Evolutionary conservation across 2,797 vertebrate genomes (phyloP).

Genomic region (Chanos chanos): DNA sequence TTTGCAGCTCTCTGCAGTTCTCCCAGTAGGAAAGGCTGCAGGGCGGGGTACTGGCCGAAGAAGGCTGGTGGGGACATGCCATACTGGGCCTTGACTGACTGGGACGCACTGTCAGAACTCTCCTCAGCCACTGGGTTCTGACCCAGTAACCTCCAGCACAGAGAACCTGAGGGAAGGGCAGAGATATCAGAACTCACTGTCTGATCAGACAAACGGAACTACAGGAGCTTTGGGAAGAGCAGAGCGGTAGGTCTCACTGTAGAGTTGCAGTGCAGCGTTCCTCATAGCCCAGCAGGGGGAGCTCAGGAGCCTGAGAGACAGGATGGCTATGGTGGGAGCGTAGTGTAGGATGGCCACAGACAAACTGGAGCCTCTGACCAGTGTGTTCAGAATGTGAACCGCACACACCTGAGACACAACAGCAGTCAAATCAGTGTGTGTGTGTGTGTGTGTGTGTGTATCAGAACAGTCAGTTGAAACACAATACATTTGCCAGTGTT

Average conservation of each 20-base stretch:
- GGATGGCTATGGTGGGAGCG: constrained; percentile 64
- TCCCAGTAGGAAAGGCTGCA: constrained; percentile 72
- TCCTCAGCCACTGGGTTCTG: constrained; percentile 68
- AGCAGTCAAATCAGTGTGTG: too few relatives aligned
- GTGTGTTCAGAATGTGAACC: constrained; percentile 81
- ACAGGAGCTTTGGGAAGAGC: neutral
- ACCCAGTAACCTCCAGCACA: constrained; percentile 81
- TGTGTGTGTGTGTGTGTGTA: too few relatives aligned
- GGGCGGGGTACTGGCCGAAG: constrained; percentile 75
- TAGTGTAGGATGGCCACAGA: constrained; percentile 72
- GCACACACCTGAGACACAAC: constrained; percentile 91
- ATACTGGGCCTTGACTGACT: too few relatives aligned
- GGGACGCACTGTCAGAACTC: too few relatives aligned
- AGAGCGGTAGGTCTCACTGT: constrained; percentile 69
- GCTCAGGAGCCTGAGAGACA: constrained; percentile 74
- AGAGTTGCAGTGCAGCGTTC: constrained; percentile 88
- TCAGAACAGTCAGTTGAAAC: too few relatives aligned
- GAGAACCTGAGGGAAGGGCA: constrained; percentile 71
- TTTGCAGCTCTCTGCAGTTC: constrained; percentile 66
- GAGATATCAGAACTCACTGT: neutral
- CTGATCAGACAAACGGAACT: neutral
- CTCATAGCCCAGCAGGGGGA: constrained; percentile 91
- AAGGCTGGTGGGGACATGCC: constrained; percentile 76
- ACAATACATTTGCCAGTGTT: too few relatives aligned
- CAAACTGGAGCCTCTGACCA: constrained; percentile 76